Percentiles rank a stretch among this genome's conserved stretches.
phyloP scores from a whole-genome alignment of 2,797 vertebrate genomes.

The Pipistrellus pygmaeus region DNA sequence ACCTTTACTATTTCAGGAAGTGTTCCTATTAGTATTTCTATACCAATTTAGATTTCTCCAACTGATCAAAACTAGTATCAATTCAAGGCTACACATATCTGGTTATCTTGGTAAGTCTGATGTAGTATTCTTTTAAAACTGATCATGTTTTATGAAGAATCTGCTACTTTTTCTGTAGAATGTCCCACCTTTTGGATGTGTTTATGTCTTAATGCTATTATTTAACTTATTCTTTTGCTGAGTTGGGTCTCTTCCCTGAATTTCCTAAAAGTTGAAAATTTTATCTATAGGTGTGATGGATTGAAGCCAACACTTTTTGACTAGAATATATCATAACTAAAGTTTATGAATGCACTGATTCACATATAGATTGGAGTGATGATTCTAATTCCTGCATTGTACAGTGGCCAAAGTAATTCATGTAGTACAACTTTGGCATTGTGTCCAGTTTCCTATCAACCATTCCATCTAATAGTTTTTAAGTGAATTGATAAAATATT shows the following conservation, averaged over 20 bases:
- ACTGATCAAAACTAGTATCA: slow-evolving; percentile 5
- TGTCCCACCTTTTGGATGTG: background rate
- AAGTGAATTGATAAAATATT: slow-evolving; percentile 29
- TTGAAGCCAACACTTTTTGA: background rate
- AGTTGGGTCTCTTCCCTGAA: background rate
- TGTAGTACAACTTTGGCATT: background rate
- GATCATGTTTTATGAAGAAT: background rate
- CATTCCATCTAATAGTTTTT: background rate
- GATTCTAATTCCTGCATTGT: background rate
- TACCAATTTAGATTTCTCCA: slow-evolving; percentile 35
- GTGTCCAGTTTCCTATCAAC: background rate
- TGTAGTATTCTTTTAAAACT: background rate
- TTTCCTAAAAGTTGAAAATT: background rate
- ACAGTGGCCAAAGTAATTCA: slow-evolving; percentile 2
- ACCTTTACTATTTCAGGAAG: slow-evolving; percentile 48
- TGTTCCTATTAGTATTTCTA: slow-evolving; percentile 22
- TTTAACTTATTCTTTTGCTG: slow-evolving; percentile 13
- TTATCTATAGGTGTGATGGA: background rate
- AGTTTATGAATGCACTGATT: background rate
- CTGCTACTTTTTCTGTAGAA: slow-evolving; percentile 48
- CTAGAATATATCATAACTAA: background rate
- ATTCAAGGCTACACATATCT: background rate
- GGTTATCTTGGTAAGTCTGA: background rate
- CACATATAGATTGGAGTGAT: background rate
- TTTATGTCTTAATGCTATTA: slow-evolving; percentile 17